Conservation (phyloP, 2,113 vertebrate genomes). For the Chaetodon trifascialis region DNA sequence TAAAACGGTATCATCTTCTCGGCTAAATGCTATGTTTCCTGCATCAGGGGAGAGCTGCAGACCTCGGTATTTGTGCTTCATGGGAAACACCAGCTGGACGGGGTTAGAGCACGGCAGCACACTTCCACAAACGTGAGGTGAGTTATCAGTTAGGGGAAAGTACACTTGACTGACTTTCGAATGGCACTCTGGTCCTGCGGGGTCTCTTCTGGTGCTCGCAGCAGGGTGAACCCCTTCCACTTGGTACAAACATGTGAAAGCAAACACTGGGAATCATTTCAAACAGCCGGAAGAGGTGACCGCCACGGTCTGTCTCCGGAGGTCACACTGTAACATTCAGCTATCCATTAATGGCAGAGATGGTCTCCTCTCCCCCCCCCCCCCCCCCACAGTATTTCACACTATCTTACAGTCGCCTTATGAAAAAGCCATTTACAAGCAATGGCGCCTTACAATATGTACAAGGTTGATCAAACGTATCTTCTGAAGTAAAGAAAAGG, state of each 20-base stretch:
- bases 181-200: constrained; percentile 74
- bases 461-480: constrained; percentile 60
- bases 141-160: constrained; percentile 58
- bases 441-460: constrained; percentile 63
- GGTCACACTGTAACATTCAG: constrained; percentile 74
- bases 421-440: constrained; percentile 76
- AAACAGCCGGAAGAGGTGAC: constrained; percentile 50
- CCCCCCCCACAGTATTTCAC: constrained; percentile 61
- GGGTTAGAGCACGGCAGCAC: constrained; percentile 32
- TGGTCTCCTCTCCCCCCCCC: constrained; percentile 21
- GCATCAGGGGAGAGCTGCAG: constrained; percentile 31
- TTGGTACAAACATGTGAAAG: constrained; percentile 32
- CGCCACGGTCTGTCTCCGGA: constrained; percentile 47
- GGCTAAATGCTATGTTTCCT: constrained; percentile 51
- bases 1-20: constrained; percentile 22
- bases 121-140: constrained; percentile 14
- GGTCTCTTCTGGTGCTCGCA: constrained; percentile 31
- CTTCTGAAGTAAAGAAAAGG: constrained; percentile 43
- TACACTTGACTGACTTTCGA: constrained; percentile 69
- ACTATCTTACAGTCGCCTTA: constrained; percentile 62
- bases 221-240: constrained; percentile 16
- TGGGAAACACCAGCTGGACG: constrained; percentile 34
- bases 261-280: constrained; percentile 70
- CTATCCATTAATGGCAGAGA: constrained; percentile 57
- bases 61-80: constrained; percentile 31